Conservation (phyloP, 1,140 invertebrate species). For the Drosophila trapezifrons region DNA sequence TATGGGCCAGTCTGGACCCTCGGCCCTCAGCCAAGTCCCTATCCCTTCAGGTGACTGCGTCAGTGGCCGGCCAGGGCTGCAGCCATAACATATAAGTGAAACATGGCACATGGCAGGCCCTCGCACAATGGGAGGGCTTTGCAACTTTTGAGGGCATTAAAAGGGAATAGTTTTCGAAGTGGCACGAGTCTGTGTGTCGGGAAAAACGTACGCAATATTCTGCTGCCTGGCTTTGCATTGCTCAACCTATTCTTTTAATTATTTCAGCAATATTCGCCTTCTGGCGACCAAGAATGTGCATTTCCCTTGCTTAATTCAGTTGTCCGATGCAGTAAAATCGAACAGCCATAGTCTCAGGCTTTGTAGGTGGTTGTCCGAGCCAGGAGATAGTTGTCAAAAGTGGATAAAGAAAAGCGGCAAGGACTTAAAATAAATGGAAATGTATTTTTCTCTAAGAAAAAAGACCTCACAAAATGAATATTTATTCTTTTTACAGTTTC, state of each 20-base stretch:
- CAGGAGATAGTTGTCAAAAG: not conserved
- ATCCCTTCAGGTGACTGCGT: conserved; percentile 34
- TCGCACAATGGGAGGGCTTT: conserved; percentile 31
- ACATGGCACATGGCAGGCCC: conserved; percentile 35
- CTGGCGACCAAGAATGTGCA: not conserved
- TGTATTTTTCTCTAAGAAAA: not conserved
- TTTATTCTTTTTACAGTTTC: not conserved
- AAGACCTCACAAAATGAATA: not conserved
- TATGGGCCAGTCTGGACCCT: conserved; percentile 35
- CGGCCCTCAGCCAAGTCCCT: not conserved
- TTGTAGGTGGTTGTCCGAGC: not conserved
- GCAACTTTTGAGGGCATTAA: conserved; percentile 17
- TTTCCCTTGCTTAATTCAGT: conserved; percentile 1
- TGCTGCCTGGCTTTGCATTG: not conserved
- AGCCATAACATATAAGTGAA: conserved; percentile 20
- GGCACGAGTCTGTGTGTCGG: conserved; percentile 1
- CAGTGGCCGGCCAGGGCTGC: conserved; percentile 14
- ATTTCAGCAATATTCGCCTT: conserved; percentile 9
- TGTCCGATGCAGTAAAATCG: conserved; percentile 6
- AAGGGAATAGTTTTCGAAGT: conserved; percentile 21
- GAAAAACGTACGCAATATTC: not conserved
- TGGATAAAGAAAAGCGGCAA: not conserved
- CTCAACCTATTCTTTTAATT: conserved; percentile 30
- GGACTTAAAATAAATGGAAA: not conserved
- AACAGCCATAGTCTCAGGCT: not conserved